phyloP scores from a whole-genome alignment of 2,113 vertebrate species.

The Eretmochelys imbricata region DNA sequence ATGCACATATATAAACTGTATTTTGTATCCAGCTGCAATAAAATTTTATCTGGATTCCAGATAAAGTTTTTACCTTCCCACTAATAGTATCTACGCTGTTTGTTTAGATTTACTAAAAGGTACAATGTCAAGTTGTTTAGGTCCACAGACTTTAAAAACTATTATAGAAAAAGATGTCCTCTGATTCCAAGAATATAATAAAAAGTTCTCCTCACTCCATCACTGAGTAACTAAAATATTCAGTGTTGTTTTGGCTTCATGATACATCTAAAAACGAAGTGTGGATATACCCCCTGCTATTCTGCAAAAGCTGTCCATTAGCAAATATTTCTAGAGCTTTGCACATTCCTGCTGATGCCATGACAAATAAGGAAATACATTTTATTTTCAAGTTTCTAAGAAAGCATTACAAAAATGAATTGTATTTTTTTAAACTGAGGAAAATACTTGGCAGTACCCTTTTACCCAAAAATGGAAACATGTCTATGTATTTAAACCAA shows the following conservation, averaged over 20 bases:
- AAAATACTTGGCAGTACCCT: not conserved
- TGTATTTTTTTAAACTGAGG: not conserved
- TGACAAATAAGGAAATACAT: not conserved
- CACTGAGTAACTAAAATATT: not conserved
- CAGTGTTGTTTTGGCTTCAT: not conserved
- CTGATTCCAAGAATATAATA: not conserved
- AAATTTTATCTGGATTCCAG: not conserved
- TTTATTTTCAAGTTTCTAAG: not conserved
- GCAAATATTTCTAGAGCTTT: not conserved
- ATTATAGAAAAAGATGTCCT: not conserved
- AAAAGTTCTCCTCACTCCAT: not conserved
- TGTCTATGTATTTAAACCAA: not conserved
- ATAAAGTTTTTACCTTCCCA: not conserved
- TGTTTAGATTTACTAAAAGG: not conserved
- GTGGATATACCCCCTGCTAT: not conserved
- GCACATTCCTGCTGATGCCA: not conserved
- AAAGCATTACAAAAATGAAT: not conserved
- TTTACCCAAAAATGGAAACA: not conserved
- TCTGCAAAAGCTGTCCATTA: not conserved
- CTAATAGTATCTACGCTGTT: not conserved
- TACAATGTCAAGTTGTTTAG: not conserved
- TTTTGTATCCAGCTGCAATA: not conserved
- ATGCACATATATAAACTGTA: not conserved
- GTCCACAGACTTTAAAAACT: not conserved
- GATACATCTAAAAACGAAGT: not conserved